These are phyloP conservation scores for fruit fly (Drosophila melanogaster) DNA, from an alignment of 1,140 invertebrate species.

Conservation along the genomic window Release_6_plus_ISO1_MT NT_037436.4:15726001-15726500, in stretches of 20 bases:
- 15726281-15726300: constrained; percentile 80
- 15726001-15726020: constrained; percentile 19
- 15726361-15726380: not conserved
- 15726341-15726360: constrained; percentile 62
- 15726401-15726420: constrained; percentile 51
- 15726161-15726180: constrained; percentile 19
- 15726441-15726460: constrained; percentile 84
- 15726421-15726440: constrained; percentile 81
- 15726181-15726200: constrained; percentile 24
- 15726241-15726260: constrained; percentile 34
- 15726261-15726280: constrained; percentile 58
- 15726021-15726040: constrained; percentile 50
- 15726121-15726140: constrained; percentile 80
- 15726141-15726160: constrained; percentile 78
- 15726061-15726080: constrained; percentile 63
- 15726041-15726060: constrained; percentile 77
- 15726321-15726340: constrained; percentile 76
- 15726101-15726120: constrained; percentile 68
- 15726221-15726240: constrained; percentile 48
- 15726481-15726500: constrained; percentile 74
- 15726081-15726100: constrained; percentile 73
- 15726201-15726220: constrained; percentile 55
- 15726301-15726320: constrained; percentile 63
- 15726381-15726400: constrained; percentile 6
- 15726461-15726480: constrained; percentile 82